Base-by-base conservation (phyloP, 2,888 invertebrate species). In the Callinectes sapidus region DNA sequence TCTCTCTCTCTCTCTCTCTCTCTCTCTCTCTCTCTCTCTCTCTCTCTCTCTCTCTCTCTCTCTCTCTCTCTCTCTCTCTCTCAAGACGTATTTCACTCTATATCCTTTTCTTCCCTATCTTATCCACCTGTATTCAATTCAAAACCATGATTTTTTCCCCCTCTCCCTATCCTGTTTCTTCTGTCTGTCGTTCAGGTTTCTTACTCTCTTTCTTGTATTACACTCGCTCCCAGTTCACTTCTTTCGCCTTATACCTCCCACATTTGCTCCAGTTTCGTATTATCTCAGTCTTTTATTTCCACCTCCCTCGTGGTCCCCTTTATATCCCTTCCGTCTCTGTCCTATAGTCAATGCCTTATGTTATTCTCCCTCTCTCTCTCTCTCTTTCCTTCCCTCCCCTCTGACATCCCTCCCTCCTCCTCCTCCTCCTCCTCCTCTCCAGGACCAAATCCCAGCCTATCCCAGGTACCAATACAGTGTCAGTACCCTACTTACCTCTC, bases 391-490 rank as follows among this genome's bases (percentile, higher is more conserved):
- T 16, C 71, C 28, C 71, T 71, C 28, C 18, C 18, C 6, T 77
- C 71, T 71, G 2, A 3, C 71, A 2, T 6, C 71, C 28, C 8
- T 28, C 3, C 71, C 71, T 71, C 8, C 77, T 48, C 86, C 39
- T 39, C 35, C 32, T 87, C 87, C 48, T n/a, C n/a, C 87, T 10
- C 14, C n/a, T n/a, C n/a, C 54, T 23, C 48, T 48, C 18, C 39
- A n/a, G n/a, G 48, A 32, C 48, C 48, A 48, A 42, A 48, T 87
- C 81, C 81, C 81, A 81, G 81, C 81, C 81, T 81, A 81, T 81
- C 81, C 81, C 81, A 81, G 81, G 81, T 54, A 87, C 87, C 87
- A 87, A 87, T 35, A 87, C 81, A 81, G 81, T 81, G 81, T 87
- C 87, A 48, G 87, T 54, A 42, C 87, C 28, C 48, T 87, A 42